Evolutionary conservation across 2,888 invertebrate genomes (phyloP), one percentile per base, ranked within the genome.

Genomic region (Drosophila paramelanica): DNA sequence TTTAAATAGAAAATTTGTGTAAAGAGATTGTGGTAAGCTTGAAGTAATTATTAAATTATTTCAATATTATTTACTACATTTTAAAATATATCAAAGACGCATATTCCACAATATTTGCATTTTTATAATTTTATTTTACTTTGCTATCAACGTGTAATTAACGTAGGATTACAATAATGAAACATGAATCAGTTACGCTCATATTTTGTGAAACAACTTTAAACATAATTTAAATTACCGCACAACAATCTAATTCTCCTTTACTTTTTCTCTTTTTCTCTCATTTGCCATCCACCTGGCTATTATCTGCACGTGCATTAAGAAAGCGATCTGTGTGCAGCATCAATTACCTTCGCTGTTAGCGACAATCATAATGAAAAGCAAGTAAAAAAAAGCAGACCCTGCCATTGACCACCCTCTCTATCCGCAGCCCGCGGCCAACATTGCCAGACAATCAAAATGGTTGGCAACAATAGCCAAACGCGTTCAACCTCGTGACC

Each of bases 401-500:
- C 53, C 17, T 13, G 36, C 36, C 36, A 13, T 4, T 13, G 36
- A 36, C 13, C 36, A 36, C 1, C 13, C 36, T 11, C 13, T 36
- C 6, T 38, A 20, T 56, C 13, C 25, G 13, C 14, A 17, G 25
- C 31, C 41, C 23, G n/a, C 47, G 38, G 20, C 14, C 38, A 17
- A 25, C 46, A 14, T 46, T 46, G 46, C 25, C 71, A 68, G 59
- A 61, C 60, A 73, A 65, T 69, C 60, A 56, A 57, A 70, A 55
- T 66, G 66, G 66, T 41, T 61, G 67, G 56, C 62, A 77, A 81
- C 85, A 81, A 81, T 79, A 79, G 60, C 67, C 69, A 51, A 77
- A 72, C 77, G 85, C 70, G 74, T 68, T 78, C 86, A 71, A 67
- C 81, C 75, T 76, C 67, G 78, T 82, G 83, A 86, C 83, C 82